A percentile compares a stretch with the other conserved stretches of the same genome.
Evolutionary conservation across 2,113 vertebrate species (phyloP).

Genomic region (Poeciliopsis turrubarensis): DNA sequence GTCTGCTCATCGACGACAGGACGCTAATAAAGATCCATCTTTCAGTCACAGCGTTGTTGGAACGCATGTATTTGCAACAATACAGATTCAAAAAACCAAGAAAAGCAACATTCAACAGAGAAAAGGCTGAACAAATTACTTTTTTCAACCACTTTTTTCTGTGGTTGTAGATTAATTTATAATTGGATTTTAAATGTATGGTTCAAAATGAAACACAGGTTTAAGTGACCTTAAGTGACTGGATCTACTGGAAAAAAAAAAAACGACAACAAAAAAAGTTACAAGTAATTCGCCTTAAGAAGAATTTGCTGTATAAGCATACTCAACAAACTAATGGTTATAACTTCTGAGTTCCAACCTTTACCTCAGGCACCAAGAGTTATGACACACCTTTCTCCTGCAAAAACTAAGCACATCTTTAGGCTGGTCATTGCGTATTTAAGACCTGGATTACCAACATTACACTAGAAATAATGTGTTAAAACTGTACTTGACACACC

Average conservation of each 20-base stretch:
- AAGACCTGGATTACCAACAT: not conserved
- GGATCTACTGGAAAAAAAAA: no score
- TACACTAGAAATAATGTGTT: constrained; percentile 37
- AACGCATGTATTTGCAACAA: no score
- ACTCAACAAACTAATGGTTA: no score
- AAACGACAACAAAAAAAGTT: no score
- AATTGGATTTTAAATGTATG: no score
- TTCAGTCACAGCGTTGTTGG: not conserved
- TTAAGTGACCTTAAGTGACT: no score
- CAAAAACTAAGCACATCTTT: not conserved
- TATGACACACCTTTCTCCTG: not conserved
- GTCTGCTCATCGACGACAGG: not conserved
- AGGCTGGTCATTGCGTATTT: not conserved
- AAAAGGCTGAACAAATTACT: not conserved
- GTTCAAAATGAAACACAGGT: no score
- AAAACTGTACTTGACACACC: constrained; percentile 51
- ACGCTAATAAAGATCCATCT: not conserved
- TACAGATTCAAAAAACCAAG: not conserved
- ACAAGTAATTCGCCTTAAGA: no score
- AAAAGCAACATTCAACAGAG: not conserved
- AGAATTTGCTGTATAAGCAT: no score
- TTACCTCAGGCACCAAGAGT: not conserved
- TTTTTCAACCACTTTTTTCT: no score
- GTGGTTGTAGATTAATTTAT: not conserved
- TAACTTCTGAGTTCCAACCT: no score